phyloP scores from a whole-genome alignment of 2,113 vertebrate species.

The Ophthalmolycus amberensis region DNA sequence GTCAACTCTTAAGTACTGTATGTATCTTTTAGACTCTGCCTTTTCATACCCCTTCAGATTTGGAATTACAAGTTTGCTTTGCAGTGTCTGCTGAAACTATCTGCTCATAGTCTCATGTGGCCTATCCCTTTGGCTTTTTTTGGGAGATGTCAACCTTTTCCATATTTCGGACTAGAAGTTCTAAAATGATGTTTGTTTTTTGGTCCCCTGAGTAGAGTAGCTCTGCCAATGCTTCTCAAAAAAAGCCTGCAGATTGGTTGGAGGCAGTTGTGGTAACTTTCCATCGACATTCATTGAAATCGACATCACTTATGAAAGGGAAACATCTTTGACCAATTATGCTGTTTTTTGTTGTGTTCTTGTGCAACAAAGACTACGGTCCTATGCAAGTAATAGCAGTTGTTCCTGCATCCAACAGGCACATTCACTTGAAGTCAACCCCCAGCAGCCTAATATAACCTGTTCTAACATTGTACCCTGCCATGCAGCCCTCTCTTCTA shows the following conservation, averaged over 20 bases:
- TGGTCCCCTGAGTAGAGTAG: conserved; percentile 2
- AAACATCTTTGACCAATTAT: neutral
- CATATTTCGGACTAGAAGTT: neutral
- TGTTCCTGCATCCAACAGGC: conserved; percentile 16
- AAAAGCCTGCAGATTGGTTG: neutral
- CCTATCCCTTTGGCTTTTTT: conserved; percentile 11
- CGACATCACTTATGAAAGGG: neutral
- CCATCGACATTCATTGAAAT: neutral
- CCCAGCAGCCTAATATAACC: conserved; percentile 53
- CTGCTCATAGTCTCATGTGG: conserved; percentile 17
- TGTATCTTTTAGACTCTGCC: neutral
- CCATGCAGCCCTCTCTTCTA: conserved; percentile 60
- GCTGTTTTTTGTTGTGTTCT: neutral
- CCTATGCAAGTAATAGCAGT: neutral
- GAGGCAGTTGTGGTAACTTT: conserved; percentile 8
- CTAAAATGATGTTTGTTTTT: conserved; percentile 30
- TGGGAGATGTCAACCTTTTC: neutral
- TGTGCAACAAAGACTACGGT: neutral
- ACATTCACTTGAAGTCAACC: conserved; percentile 14
- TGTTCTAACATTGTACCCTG: conserved; percentile 71
- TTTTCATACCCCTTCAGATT: neutral
- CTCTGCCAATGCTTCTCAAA: neutral
- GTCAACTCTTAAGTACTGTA: neutral
- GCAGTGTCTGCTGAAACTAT: conserved; percentile 31
- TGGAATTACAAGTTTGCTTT: neutral